Base-by-base conservation (phyloP, 1,140 invertebrate genomes). In the Penaeus vannamei region DNA sequence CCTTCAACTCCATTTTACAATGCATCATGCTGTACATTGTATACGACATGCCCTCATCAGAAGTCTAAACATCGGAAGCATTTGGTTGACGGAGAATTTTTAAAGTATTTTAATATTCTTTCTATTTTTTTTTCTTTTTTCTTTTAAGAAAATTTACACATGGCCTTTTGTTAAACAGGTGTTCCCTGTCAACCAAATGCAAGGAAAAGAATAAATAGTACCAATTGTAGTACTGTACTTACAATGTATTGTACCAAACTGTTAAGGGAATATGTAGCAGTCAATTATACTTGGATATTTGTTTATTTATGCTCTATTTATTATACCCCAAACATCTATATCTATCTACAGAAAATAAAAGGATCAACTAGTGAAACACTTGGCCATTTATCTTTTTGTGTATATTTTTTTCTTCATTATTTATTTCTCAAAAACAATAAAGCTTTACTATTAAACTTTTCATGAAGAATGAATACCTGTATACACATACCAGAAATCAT, bases 271-370 rank as follows among this genome's bases (percentile, higher is more conserved):
- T 62, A 84, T 89, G 87, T 89, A 89, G 82, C 66, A 89, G 87
- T 89, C 87, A 89, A 89, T 89, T 77, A 89, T 89, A 89, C 87
- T 89, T 89, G 87, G 87, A 89, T 89, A 89, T 89, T 89, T 89
- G 87, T 89, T 89, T 89, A 36, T 64, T 77, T 32, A 36, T 36
- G 32, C 79, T 84, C 59, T 89, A 89, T 84, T 84, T 79, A 64
- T 85, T 89, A 46, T 36, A 77, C 87, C 81, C 84, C 23, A 36
- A 29, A 77, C 22, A 84, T 26, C 42, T 59, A 83, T 8, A 83
- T 29, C 53, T 53, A 53, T 53, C 53, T 10, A 53, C 8, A 53
- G 53, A 53, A 53, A 53, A 53, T 53, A 53, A 53, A 53, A 53
- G 53, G 53, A 53, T 53, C 53, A 53, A 53, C 53, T 53, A 53